Evolutionary conservation across 2,888 invertebrate species (phyloP).

Genomic region (Folsomia candida): DNA sequence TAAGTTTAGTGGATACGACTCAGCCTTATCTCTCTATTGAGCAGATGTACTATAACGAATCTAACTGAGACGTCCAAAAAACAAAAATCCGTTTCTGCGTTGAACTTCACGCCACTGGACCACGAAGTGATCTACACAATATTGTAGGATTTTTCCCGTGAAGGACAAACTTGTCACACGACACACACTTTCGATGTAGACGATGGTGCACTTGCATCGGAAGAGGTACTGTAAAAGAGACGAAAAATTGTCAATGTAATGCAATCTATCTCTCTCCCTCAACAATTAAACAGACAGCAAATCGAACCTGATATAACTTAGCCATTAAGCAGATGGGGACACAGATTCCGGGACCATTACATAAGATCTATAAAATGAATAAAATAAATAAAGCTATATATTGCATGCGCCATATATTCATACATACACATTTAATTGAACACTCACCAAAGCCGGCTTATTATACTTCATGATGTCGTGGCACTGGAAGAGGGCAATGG

Average conservation of each 20-base stretch:
- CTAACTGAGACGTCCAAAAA: slow-evolving; percentile 3
- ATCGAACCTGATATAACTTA: slow-evolving; percentile 68
- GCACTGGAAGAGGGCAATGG: slow-evolving; percentile 67
- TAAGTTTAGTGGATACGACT: neutral
- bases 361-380: slow-evolving; percentile 61
- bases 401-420: too few relatives aligned
- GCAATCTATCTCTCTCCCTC: too few relatives aligned
- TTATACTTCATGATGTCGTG: slow-evolving; percentile 67
- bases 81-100: too few relatives aligned
- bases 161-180: slow-evolving; percentile 85
- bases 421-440: too few relatives aligned
- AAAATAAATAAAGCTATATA: too few relatives aligned
- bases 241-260: too few relatives aligned
- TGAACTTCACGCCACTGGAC: slow-evolving; percentile 86
- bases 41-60: neutral
- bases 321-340: slow-evolving; percentile 82
- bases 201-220: slow-evolving; percentile 67
- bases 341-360: slow-evolving; percentile 97
- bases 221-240: slow-evolving; percentile 7
- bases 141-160: slow-evolving; percentile 80
- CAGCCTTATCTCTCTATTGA: neutral
- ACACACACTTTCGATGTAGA: slow-evolving; percentile 94
- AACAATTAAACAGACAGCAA: too few relatives aligned
- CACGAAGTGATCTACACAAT: slow-evolving; percentile 77
- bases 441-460: slow-evolving; percentile 66